These are phyloP conservation scores for Charina bottae DNA, from an alignment of 2,113 vertebrate genomes.

Conservation along the genomic window DNA sequence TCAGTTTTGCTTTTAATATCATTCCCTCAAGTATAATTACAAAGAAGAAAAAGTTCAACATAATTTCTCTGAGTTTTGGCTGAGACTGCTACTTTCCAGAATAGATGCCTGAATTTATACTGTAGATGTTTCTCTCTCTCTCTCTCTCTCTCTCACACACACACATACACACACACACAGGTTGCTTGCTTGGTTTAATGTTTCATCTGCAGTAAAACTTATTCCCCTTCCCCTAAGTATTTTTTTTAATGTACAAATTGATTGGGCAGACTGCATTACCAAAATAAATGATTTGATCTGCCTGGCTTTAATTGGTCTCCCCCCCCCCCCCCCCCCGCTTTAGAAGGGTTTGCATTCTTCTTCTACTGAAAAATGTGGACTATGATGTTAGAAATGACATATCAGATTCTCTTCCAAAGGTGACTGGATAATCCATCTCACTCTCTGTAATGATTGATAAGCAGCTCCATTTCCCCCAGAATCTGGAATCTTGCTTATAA, in stretches of 20 bases:
- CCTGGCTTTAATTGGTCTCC: conserved; percentile 23
- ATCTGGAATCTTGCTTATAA: not conserved
- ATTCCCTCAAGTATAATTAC: too few relatives aligned
- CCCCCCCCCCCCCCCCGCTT: fast-evolving
- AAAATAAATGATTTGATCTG: not conserved
- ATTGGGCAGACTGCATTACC: conserved; percentile 20
- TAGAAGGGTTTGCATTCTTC: conserved; percentile 13
- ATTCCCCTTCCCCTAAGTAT: not conserved
- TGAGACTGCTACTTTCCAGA: not conserved
- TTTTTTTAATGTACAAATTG: conserved; percentile 23
- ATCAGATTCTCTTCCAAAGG: conserved; percentile 21
- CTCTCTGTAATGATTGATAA: conserved; percentile 31
- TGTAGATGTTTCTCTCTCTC: not conserved
- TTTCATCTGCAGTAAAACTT: not conserved
- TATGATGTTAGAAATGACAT: not conserved
- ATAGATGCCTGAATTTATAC: not conserved
- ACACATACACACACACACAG: not conserved
- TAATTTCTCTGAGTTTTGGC: not conserved
- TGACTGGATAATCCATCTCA: conserved; percentile 35
- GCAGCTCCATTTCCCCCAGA: not conserved
- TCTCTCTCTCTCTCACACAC: too few relatives aligned
- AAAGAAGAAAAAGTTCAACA: conserved; percentile 1
- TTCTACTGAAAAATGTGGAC: conserved; percentile 27
- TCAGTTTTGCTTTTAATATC: too few relatives aligned
- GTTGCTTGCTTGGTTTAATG: not conserved